Conservation (phyloP, 2,888 invertebrate genomes). For the Sarcophaga carnaria region DNA sequence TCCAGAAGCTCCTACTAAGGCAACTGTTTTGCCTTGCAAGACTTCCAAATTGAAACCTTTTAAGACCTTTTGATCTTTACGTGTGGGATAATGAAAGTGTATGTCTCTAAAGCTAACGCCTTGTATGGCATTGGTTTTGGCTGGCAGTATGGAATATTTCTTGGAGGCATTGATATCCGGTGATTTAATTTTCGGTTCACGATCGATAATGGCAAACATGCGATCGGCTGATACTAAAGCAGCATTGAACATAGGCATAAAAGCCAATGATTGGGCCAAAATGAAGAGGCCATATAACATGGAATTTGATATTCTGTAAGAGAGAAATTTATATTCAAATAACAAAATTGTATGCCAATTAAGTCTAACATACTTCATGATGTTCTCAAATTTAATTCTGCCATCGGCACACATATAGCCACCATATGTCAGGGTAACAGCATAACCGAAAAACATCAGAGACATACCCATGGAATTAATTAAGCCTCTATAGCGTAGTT, state of each 20-base stretch:
- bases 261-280: conserved; percentile 90
- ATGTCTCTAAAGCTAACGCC: conserved; percentile 85
- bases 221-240: conserved; percentile 88
- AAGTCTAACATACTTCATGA: conserved; percentile 85
- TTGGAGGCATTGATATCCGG: conserved; percentile 79
- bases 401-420: conserved; percentile 86
- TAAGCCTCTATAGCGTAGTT: conserved; percentile 85
- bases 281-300: conserved; percentile 90
- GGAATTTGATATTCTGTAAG: conserved; percentile 84
- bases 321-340: background rate
- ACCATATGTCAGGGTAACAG: conserved; percentile 88
- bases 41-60: conserved; percentile 87
- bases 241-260: conserved; percentile 89
- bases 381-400: conserved; percentile 85
- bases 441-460: conserved; percentile 88
- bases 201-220: conserved; percentile 86
- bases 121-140: conserved; percentile 80
- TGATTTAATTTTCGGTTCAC: conserved; percentile 84
- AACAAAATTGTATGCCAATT: background rate
- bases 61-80: conserved; percentile 88
- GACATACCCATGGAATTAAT: conserved; percentile 89
- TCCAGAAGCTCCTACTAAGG: conserved; percentile 88
- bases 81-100: conserved; percentile 91
- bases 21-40: conserved; percentile 87
- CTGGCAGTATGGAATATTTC: conserved; percentile 81